Evolutionary conservation across 2,113 vertebrate species (phyloP), one percentile per base, ranked within the genome.

Genomic region (Epinephelus fuscoguttatus): DNA sequence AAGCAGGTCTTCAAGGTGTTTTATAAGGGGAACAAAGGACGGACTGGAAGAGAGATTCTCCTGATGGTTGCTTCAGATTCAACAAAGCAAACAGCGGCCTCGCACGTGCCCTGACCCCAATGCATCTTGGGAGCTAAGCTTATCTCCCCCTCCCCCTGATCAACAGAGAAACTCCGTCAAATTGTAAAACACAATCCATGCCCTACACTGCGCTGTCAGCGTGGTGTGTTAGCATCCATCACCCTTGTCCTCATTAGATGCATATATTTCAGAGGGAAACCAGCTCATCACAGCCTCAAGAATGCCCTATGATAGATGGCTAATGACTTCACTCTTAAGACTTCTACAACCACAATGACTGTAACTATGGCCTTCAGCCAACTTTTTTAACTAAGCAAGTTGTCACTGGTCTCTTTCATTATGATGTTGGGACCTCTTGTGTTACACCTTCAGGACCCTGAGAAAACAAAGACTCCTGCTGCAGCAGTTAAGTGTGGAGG

Each of bases 1-100:
- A 91, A 91, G 91, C 92, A 82, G 92, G 92, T 92, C 92, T 94
- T 93, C 92, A 89, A 82, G 66, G 77, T 83, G 72, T 89, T 88
- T 81, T 69, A 80, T 75, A 74, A 47, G 15, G 62, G 82, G 56
- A 77, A 69, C 45, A 81, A 52, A 85, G 68, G 77, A 84, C 3
- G 7, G 66, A 87, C 49, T 68, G 56, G 66, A 84, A 73, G 82
- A 64, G 37, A 59, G 60, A 74, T 82, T 82, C 61, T 82, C 75
- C 57, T 50, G 59, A 81, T 47, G 50, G 78, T 56, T 88, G 89
- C 85, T 88, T 91, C 81, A 61, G 72, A 89, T 88, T 88, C 86
- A 82, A 78, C 88, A 86, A 88, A 80, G 78, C 78, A 71, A 83
- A 85, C 70, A 73, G 80, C 21, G n/a, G 90, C 85, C 88, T 88